Conservation (phyloP, 2,113 vertebrate species). For the Aegithalos caudatus region DNA sequence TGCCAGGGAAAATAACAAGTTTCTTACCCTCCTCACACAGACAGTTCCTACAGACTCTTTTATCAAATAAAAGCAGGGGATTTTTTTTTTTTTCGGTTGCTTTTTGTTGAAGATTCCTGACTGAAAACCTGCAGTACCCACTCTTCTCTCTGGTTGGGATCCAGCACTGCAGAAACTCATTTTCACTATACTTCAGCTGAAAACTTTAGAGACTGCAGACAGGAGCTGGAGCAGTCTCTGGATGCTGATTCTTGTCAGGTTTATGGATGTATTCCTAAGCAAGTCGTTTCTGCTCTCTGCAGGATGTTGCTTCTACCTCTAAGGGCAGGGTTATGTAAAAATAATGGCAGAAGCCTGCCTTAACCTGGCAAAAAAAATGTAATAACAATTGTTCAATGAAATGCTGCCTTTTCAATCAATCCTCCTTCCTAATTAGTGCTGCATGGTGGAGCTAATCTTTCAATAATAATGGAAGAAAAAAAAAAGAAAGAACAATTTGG, state of each 20-base stretch:
- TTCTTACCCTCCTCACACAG: not conserved
- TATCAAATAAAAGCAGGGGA: not conserved
- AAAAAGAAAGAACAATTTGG: not conserved
- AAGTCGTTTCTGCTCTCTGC: conserved; percentile 60
- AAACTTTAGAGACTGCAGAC: conserved; percentile 58
- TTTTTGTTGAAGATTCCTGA: conserved; percentile 14
- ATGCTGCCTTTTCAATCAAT: not conserved
- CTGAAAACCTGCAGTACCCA: conserved; percentile 22
- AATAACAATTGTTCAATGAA: not conserved
- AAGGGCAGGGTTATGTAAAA: conserved; percentile 57
- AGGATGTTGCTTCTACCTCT: conserved; percentile 60
- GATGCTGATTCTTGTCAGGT: conserved; percentile 67
- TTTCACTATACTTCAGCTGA: conserved; percentile 56
- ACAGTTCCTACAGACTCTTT: not conserved
- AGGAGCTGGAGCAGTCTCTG: conserved; percentile 62
- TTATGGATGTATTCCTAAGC: conserved; percentile 68
- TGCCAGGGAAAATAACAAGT: not conserved
- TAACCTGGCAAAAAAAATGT: conserved; percentile 20
- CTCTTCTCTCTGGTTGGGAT: conserved; percentile 45
- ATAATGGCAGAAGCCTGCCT: conserved; percentile 29
- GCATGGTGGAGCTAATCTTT: conserved; percentile 6
- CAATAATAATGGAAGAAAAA: not conserved
- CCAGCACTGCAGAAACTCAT: conserved; percentile 63
- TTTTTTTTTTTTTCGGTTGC: not conserved
- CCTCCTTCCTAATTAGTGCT: conserved; percentile 24